A percentile compares a stretch with the other conserved stretches of the same genome.
Conservation (phyloP, 2,113 vertebrate species). For the Neomonachus schauinslandi region DNA sequence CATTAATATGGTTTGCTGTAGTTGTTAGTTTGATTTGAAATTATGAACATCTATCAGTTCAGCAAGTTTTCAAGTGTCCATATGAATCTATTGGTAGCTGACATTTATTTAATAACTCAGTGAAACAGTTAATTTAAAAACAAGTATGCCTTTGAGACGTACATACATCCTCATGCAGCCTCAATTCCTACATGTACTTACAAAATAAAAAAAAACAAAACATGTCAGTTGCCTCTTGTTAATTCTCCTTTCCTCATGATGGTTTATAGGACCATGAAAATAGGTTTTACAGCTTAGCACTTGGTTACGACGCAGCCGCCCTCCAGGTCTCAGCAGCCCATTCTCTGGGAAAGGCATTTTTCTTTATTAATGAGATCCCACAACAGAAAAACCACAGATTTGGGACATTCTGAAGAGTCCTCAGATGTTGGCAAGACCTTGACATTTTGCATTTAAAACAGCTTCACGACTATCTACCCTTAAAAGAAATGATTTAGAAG, state of each 20-base stretch:
- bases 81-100: background rate
- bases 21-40: background rate
- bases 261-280: background rate
- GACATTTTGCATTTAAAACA: constrained; percentile 36
- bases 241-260: background rate
- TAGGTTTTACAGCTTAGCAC: background rate
- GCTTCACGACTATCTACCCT: background rate
- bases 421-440: background rate
- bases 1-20: background rate
- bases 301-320: background rate
- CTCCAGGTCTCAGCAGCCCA: background rate
- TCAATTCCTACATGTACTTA: background rate
- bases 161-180: background rate
- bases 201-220: background rate
- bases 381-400: background rate
- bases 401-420: background rate
- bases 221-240: background rate
- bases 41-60: constrained; percentile 10
- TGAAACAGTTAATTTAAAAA: constrained; percentile 33
- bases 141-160: background rate
- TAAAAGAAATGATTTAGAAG: background rate
- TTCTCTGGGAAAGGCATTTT: background rate
- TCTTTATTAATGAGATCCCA: background rate
- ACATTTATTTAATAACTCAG: background rate
- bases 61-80: background rate